Base-by-base conservation (phyloP, 2,888 invertebrate species). In the Caenorhabditis japonica region DNA sequence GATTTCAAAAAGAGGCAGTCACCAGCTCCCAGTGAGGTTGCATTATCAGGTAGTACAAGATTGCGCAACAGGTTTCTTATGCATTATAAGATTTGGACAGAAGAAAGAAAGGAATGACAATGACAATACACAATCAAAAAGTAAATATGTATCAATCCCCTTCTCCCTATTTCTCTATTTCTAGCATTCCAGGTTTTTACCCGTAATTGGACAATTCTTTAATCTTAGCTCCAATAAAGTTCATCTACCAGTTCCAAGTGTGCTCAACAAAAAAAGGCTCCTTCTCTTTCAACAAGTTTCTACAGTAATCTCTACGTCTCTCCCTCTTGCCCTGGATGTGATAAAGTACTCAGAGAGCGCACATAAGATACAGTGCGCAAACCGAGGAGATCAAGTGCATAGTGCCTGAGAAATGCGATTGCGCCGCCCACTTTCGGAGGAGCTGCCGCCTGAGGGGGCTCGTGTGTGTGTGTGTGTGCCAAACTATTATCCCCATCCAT, bases 401-500 rank as follows among this genome's bases (percentile, higher is more conserved):
- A 7, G 21, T 5, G 7, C 12, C 13, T 34, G 39, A 13, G 27
- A 19, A 19, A 47, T 4, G 34, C 21, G 13, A 39, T 25, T 38
- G 25, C 46, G 38, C 62, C 62, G 62, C 62, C 62, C 62, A 27
- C 34, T 23, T n/a, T 25, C 30, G 39, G 38, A 46, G 30, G 30
- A 10, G 30, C 10, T 30, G 30, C 30, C 30, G 30, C n/a, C 52
- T 52, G 61, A 52, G 25, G 53, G 36, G n/a, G 39, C 38, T 13
- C 33, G 56, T 43, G 51, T 44, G 19, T 12, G 10, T n/a, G n/a
- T n/a, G 41, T 44, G 52, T 53, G 52, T 69, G 69, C 69, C 69
- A 69, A 69, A 69, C 69, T 59, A 69, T 70, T 70, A 70, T 70
- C 70, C 61, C 30, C 34, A 34, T 43, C 39, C n/a, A 4, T 15